Evolutionary conservation across 2,888 invertebrate species (phyloP), one percentile per base, ranked within the genome.

Genomic region (Automeris io): DNA sequence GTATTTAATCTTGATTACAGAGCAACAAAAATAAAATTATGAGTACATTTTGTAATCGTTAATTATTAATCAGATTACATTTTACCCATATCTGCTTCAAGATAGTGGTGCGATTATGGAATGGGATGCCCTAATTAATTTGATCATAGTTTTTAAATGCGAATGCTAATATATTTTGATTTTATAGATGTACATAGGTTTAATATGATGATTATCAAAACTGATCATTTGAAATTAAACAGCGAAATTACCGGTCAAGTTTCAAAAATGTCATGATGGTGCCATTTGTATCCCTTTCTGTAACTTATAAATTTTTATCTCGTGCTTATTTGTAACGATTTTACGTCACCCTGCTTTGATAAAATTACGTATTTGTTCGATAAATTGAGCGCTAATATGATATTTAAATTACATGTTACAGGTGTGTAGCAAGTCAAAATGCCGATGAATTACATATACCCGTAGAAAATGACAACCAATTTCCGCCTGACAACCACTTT

Each of bases 241-340:
- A n/a, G n/a, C n/a, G n/a, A n/a, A n/a, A n/a, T n/a, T n/a, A 25
- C 6, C 6, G 12, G 2, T 12, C 1, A 6, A 25, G 12, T 25
- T 12, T 25, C 26, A 26, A 7, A n/a, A 25, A 11, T 11, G n/a
- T 11, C 16, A 19, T 11, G 11, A 18, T n/a, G 9, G 11, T 18
- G n/a, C 21, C 12, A 29, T 5, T 26, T 21, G 31, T 37, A 52
- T 51, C 43, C 54, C 49, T 60, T 67, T 73, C 73, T 76, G 76
- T 75, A 73, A 58, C 36, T 66, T 82, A 80, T 82, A 80, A 49
- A 61, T 61, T 70, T 71, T 81, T 82, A 80, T 81, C 78, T 67
- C 44, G 58, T 67, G 64, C 70, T 69, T 71, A 56, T 57, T 52
- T 54, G 54, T 59, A 70, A 65, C 57, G 69, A 70, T 68, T 72